Evolutionary conservation across 2,797 vertebrate genomes (phyloP).

Genomic region (Geotrypetes seraphini): DNA sequence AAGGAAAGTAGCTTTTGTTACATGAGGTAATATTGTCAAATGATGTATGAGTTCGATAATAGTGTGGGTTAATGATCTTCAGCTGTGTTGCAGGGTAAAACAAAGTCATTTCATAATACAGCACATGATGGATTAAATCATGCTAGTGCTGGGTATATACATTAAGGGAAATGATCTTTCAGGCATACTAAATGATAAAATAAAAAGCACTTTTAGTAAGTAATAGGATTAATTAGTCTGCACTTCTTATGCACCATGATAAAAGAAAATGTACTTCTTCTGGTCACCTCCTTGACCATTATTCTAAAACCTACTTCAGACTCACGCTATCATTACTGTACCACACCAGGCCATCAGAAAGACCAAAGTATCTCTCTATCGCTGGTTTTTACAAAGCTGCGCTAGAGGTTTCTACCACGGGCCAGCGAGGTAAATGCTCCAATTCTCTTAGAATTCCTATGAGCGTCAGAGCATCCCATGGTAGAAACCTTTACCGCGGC

Average conservation of each 20-base stretch:
- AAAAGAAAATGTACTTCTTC: slow-evolving; percentile 80
- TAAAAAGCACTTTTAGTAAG: slow-evolving; percentile 96
- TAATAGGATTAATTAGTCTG: slow-evolving; percentile 81
- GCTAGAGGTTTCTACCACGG: too few species aligned
- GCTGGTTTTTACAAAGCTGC: too few species aligned
- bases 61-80: slow-evolving; percentile 70
- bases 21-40: slow-evolving; percentile 59
- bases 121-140: slow-evolving; percentile 75
- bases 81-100: slow-evolving; percentile 60
- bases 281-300: slow-evolving; percentile 76
- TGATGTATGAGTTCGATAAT: slow-evolving; percentile 59
- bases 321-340: slow-evolving; percentile 8
- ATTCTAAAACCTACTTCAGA: slow-evolving; percentile 61
- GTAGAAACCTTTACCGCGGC: too few species aligned
- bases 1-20: slow-evolving; percentile 44
- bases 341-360: slow-evolving; percentile 22
- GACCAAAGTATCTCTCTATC: slow-evolving; percentile 18
- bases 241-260: slow-evolving; percentile 73
- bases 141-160: slow-evolving; percentile 80
- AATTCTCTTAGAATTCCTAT: too few species aligned
- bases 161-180: slow-evolving; percentile 78
- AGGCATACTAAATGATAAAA: slow-evolving; percentile 89
- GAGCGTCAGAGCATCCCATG: too few species aligned
- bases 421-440: too few species aligned
- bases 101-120: slow-evolving; percentile 68